phyloP scores from a whole-genome alignment of 1,140 invertebrate species.

The Anagrus nilaparvatae region DNA sequence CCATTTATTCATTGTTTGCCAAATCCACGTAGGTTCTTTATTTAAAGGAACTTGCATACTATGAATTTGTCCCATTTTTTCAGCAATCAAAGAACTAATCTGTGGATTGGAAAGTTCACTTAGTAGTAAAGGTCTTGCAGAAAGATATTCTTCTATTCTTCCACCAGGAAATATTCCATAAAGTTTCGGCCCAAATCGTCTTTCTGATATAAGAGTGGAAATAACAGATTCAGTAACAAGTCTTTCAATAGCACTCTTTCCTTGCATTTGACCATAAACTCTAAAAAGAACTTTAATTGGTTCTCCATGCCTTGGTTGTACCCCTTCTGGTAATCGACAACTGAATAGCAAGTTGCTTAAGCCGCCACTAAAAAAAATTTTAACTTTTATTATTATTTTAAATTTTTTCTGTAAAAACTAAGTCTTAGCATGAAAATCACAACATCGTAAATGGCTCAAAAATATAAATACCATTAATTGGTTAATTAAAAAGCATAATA shows the following conservation, averaged over 20 bases:
- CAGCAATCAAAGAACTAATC: slow-evolving; percentile 72
- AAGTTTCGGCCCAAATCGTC: slow-evolving; percentile 83
- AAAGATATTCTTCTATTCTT: slow-evolving; percentile 92
- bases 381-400: no score
- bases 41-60: slow-evolving; percentile 83
- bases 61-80: slow-evolving; percentile 86
- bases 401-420: no score
- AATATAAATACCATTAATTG: no score
- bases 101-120: slow-evolving; percentile 65
- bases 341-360: slow-evolving; percentile 72
- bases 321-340: slow-evolving; percentile 55
- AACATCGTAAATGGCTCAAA: no score
- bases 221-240: slow-evolving; percentile 89
- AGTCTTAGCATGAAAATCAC: no score
- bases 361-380: slow-evolving; percentile 51
- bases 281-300: slow-evolving; percentile 65
- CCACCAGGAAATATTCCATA: slow-evolving; percentile 95
- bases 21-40: slow-evolving; percentile 88
- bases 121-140: slow-evolving; percentile 70
- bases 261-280: slow-evolving; percentile 83
- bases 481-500: not conserved
- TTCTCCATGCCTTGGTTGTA: slow-evolving; percentile 29
- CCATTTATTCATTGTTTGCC: slow-evolving; percentile 76
- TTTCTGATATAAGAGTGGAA: slow-evolving; percentile 85
- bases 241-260: slow-evolving; percentile 69